A percentile compares a stretch with the other conserved stretches of the same genome.
Conservation (phyloP, 92 coral and sea anemone genomes). For the Palythoa heliodiscus region DNA sequence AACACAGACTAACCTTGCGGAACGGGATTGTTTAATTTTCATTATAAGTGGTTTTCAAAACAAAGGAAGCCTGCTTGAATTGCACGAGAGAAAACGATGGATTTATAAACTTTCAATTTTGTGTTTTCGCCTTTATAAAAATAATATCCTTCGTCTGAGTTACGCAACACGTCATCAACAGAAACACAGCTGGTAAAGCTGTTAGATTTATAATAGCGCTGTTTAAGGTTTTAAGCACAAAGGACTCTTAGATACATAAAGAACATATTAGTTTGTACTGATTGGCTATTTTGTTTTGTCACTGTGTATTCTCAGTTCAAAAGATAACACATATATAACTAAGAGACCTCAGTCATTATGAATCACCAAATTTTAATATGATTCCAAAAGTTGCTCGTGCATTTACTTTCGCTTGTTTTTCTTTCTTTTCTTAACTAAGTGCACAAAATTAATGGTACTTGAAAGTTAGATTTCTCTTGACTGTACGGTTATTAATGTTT, state of each 20-base stretch:
- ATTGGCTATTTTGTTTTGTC: no score
- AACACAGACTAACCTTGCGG: conserved; percentile 18
- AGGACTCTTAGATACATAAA: not conserved
- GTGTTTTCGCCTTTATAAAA: not conserved
- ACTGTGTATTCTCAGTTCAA: no score
- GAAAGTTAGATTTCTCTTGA: no score
- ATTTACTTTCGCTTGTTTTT: no score
- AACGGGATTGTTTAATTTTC: not conserved
- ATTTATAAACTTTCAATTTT: not conserved
- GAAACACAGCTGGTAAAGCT: not conserved
- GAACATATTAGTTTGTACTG: no score
- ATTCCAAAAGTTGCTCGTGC: no score
- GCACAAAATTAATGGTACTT: no score
- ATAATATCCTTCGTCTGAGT: not conserved
- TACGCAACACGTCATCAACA: not conserved
- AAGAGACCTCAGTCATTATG: no score
- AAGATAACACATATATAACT: no score
- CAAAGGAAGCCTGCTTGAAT: not conserved
- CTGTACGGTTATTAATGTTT: no score
- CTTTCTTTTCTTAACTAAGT: no score
- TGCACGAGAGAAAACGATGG: not conserved
- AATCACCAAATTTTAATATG: no score
- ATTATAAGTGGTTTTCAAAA: not conserved
- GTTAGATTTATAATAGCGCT: not conserved
- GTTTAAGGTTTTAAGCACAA: not conserved